Base-by-base conservation (phyloP, 1,140 invertebrate species). In the Saxidomus purpurata region DNA sequence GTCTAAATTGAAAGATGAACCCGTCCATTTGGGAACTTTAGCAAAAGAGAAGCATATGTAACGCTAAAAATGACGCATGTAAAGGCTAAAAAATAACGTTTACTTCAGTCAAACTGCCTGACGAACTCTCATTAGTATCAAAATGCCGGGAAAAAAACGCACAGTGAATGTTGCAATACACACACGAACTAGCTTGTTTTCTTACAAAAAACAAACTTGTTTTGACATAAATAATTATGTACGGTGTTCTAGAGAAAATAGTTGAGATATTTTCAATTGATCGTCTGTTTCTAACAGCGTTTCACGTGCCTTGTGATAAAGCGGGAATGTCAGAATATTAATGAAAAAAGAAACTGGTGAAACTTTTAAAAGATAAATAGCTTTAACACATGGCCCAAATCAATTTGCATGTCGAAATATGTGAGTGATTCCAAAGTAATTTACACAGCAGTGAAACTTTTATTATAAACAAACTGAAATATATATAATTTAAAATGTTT, bases 161-260 rank as follows among this genome's bases (percentile, higher is more conserved):
- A 8, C 43, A 8, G 43, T 43, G 43, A 8, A 43, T 43, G 43
- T 43, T 43, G 43, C 43, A 43, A 43, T 43, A 43, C 43, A 43
- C 43, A 15, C 43, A 43, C 43, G 43, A 43, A 43, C 43, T 43
- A 43, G 19, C 59, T 55, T 63, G 59, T 63, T 63, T 63, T 63
- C 8, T 63, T n/a, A 28, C 59, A 63, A 63, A 43, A 63, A 71
- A 71, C 67, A 71, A 71, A 71, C 67, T 38, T 71, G 67, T 71
- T 71, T 71, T 71, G 67, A 71, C 67, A 71, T 71, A 17, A 47
- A 52, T 77, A 77, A 77, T 77, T 49, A 77, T 52, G 74, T 77
- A 34, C 11, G n/a, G 34, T 49, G 74, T 77, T 49, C 47, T 52
- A 28, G 40, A 49, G 74, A 49, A 52, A 61, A 77, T 77, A 77